phyloP scores from a whole-genome alignment of 2,797 vertebrate genomes.

The Prionace glauca region DNA sequence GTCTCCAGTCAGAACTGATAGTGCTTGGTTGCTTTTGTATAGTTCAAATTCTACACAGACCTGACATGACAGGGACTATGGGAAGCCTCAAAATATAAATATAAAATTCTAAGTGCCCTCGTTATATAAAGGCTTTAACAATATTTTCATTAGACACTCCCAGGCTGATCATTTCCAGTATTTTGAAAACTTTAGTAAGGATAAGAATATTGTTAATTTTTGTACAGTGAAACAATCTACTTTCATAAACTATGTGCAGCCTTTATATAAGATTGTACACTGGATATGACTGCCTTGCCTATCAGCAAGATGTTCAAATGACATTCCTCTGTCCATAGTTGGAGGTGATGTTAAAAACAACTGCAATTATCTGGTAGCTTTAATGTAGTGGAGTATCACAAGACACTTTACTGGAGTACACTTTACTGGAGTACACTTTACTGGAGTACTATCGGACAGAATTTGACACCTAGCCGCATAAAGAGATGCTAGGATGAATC shows the following conservation, averaged over 20 bases:
- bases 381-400: neutral
- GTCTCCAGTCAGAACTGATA: neutral
- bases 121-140: neutral
- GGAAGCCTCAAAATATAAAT: neutral
- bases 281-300: neutral
- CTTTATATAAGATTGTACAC: neutral
- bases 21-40: neutral
- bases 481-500: neutral
- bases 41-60: neutral
- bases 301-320: neutral
- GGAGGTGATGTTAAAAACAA: neutral
- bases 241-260: neutral
- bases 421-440: too few species aligned
- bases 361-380: neutral
- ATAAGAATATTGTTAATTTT: neutral
- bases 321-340: neutral
- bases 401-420: neutral
- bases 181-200: neutral
- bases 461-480: neutral
- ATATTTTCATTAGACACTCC: neutral
- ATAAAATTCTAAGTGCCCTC: neutral
- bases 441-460: too few species aligned
- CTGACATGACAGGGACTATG: neutral
- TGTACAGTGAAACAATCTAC: neutral
- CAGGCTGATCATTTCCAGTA: neutral